Percentiles rank a stretch among this genome's conserved stretches.
Evolutionary conservation across 23 tunicate genomes (phyloP).

Genomic region (Halocynthia roretzi): DNA sequence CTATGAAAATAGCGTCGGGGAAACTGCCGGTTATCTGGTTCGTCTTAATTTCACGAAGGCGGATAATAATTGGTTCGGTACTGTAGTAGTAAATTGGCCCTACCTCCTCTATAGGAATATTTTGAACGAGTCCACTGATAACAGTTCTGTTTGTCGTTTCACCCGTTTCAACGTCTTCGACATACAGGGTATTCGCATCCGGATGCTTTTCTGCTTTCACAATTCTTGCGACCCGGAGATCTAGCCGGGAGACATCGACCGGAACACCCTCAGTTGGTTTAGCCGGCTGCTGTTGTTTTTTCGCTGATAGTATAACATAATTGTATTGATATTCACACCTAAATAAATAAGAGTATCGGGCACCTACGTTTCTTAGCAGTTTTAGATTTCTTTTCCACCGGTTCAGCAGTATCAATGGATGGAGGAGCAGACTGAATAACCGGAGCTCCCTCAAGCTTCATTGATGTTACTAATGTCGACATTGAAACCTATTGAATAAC

Average conservation of each 20-base stretch:
- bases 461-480: too few relatives aligned
- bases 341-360: background rate
- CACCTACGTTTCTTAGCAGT: slow-evolving; percentile 2
- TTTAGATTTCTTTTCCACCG: slow-evolving; percentile 5
- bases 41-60: too few relatives aligned
- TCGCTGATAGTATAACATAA: background rate
- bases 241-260: slow-evolving; percentile 79
- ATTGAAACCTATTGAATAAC: too few relatives aligned
- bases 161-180: slow-evolving; percentile 79
- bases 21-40: too few relatives aligned
- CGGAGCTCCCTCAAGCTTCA: background rate
- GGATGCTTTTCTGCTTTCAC: slow-evolving; percentile 63
- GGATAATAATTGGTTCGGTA: too few relatives aligned
- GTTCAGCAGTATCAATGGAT: background rate
- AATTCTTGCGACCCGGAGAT: slow-evolving; percentile 74
- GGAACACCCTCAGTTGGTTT: slow-evolving; percentile 38
- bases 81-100: background rate
- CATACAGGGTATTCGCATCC: slow-evolving; percentile 85
- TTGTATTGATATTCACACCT: background rate
- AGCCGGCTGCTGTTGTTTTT: slow-evolving; percentile 27
- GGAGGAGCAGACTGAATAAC: background rate
- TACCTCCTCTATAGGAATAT: slow-evolving; percentile 72
- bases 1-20: too few relatives aligned
- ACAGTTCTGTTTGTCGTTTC: slow-evolving; percentile 66
- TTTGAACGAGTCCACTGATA: slow-evolving; percentile 70